These are phyloP conservation scores for Solenopsis fugax DNA, from an alignment of 1,140 invertebrate species.

Conservation along the genomic window DNA sequence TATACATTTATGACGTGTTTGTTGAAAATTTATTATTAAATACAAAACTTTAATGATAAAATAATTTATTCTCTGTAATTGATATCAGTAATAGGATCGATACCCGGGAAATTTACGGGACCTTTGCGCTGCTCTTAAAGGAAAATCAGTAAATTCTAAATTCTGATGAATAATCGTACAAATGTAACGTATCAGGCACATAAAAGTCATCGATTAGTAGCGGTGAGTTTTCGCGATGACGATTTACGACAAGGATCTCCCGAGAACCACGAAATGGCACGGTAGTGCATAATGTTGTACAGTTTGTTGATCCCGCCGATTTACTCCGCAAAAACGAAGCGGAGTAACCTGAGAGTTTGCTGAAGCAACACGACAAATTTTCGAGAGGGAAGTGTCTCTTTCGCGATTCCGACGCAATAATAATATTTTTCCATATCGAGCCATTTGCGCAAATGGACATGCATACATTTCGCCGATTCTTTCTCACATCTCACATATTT, in stretches of 20 bases:
- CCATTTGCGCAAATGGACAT: conserved; percentile 14
- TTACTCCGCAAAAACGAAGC: background rate
- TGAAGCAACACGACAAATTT: conserved; percentile 31
- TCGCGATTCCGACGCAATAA: background rate
- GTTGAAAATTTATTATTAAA: background rate
- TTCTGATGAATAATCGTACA: background rate
- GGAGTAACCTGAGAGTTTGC: conserved; percentile 6
- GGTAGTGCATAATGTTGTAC: conserved; percentile 32
- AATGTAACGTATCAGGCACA: background rate
- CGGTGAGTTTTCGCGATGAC: background rate
- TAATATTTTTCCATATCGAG: conserved; percentile 37
- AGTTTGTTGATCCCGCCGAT: conserved; percentile 31
- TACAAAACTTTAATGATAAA: background rate
- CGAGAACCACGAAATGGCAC: background rate
- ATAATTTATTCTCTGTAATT: background rate
- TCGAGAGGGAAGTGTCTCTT: conserved; percentile 22
- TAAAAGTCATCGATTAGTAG: conserved; percentile 5
- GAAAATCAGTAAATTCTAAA: background rate
- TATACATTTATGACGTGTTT: background rate
- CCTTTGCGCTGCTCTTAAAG: background rate
- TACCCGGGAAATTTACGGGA: background rate
- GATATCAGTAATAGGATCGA: background rate
- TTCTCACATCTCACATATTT: background rate
- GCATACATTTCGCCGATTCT: background rate
- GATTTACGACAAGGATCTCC: background rate